These are phyloP conservation scores for Diachasma alloeum DNA, from an alignment of 1,140 invertebrate genomes.

Conservation along the genomic window DNA sequence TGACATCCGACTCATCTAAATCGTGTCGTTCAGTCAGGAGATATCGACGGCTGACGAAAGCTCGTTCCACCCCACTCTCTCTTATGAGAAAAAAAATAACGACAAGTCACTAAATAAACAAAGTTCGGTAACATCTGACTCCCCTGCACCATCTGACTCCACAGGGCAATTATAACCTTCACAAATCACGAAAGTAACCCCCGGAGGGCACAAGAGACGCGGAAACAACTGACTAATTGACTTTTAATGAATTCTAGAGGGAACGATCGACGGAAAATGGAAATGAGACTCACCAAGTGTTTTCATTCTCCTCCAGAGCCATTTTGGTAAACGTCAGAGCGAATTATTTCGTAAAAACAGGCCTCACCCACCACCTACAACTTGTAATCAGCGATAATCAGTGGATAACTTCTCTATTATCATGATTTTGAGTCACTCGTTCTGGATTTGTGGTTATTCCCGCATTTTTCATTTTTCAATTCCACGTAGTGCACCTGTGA, in stretches of 20 bases:
- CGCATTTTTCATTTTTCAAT: not conserved
- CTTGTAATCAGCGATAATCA: not conserved
- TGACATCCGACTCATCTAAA: too few species aligned
- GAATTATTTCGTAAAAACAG: not conserved
- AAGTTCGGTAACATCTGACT: not conserved
- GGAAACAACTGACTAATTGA: not conserved
- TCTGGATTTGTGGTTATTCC: not conserved
- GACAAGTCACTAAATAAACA: not conserved
- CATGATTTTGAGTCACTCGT: not conserved
- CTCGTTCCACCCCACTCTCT: too few species aligned
- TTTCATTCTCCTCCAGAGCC: conserved; percentile 69
- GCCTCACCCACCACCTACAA: not conserved
- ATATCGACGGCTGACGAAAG: too few species aligned
- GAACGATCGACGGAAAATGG: not conserved
- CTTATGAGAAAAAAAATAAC: not conserved
- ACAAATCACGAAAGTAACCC: not conserved
- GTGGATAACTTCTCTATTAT: not conserved
- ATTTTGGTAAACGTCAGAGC: conserved; percentile 52
- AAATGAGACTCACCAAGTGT: conserved; percentile 67
- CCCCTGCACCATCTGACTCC: not conserved
- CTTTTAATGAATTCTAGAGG: not conserved
- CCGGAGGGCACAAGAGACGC: not conserved
- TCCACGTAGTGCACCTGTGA: not conserved
- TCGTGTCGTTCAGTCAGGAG: too few species aligned
- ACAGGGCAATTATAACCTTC: not conserved